Evolutionary conservation across 2,888 invertebrate genomes (phyloP).

Genomic region (Steromphala cineraria): DNA sequence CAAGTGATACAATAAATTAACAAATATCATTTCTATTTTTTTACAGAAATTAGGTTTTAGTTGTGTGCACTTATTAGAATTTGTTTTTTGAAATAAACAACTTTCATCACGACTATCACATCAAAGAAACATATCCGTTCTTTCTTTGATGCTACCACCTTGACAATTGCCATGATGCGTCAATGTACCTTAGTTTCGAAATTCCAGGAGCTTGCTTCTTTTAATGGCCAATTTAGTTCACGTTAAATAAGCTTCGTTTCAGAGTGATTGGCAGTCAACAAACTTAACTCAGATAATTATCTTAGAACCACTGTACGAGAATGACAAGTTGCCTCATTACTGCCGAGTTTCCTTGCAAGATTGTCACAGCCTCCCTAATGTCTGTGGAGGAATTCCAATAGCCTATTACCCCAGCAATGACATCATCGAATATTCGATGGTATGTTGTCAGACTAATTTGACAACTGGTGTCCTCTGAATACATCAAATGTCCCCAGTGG

Average conservation of each 20-base stretch:
- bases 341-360: neutral
- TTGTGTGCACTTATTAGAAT: too few species aligned
- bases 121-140: too few species aligned
- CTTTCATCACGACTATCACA: too few species aligned
- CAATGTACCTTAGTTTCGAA: neutral
- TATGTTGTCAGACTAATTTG: neutral
- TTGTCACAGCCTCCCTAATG: neutral
- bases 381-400: neutral
- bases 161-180: too few species aligned
- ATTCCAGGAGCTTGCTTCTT: neutral
- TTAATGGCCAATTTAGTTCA: neutral
- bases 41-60: too few species aligned
- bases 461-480: neutral
- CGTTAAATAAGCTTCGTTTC: conserved; percentile 18
- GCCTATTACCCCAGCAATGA: neutral
- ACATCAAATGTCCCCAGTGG: neutral
- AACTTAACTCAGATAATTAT: conserved; percentile 15
- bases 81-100: too few species aligned
- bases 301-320: neutral
- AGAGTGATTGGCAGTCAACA: neutral
- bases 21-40: too few species aligned
- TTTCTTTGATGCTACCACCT: too few species aligned
- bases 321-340: neutral
- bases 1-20: too few species aligned
- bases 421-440: neutral